Evolutionary conservation across 2,888 invertebrate species (phyloP).

Genomic region (Ferrisia virgata): DNA sequence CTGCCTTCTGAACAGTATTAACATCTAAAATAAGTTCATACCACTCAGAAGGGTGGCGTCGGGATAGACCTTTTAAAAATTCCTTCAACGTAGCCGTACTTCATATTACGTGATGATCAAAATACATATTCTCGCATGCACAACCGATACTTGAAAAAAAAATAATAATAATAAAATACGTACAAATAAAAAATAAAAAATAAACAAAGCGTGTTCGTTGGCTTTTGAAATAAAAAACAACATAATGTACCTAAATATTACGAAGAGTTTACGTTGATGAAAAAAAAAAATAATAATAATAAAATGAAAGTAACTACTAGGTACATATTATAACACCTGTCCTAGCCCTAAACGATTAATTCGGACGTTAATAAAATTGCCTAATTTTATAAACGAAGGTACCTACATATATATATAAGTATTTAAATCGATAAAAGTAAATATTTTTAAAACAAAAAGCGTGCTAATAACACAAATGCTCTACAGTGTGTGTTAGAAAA

Average conservation of each 20-base stretch:
- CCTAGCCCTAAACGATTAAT: neutral
- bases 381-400: neutral
- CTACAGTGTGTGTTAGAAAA: neutral
- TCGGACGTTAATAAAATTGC: neutral
- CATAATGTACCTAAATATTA: neutral
- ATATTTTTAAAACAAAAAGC: too few species aligned
- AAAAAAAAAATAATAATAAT: neutral
- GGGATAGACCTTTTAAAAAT: neutral
- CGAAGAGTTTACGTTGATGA: neutral
- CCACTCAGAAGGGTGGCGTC: constrained; percentile 44
- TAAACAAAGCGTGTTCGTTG: neutral
- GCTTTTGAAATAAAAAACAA: neutral
- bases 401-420: neutral
- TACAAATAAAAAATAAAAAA: neutral
- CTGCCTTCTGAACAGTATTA: constrained; percentile 47
- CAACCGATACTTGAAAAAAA: too few species aligned
- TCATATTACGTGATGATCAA: neutral
- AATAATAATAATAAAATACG: too few species aligned
- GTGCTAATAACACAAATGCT: neutral
- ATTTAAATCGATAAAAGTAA: neutral
- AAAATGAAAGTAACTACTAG: too few species aligned
- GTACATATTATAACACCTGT: too few species aligned
- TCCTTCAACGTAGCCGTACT: neutral
- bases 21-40: constrained; percentile 44
- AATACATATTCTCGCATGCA: neutral